phyloP scores from a whole-genome alignment of 2,888 invertebrate species.

The Ennomos fuscantarius region DNA sequence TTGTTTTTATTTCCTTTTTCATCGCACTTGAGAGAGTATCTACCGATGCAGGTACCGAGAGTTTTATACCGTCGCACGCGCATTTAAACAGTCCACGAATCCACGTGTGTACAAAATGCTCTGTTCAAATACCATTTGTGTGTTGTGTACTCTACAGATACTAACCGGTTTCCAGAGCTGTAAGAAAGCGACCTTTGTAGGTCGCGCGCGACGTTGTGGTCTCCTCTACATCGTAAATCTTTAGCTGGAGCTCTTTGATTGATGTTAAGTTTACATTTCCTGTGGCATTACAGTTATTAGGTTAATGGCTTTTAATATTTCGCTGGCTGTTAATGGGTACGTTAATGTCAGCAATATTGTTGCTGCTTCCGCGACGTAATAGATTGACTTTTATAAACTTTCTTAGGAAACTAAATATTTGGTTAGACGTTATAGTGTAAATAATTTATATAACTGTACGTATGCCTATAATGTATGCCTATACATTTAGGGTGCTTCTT shows the following conservation, averaged over 20 bases:
- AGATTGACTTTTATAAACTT: neutral
- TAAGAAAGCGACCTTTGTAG: constrained; percentile 60
- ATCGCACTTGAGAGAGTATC: neutral
- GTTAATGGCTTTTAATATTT: constrained; percentile 21
- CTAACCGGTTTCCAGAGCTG: constrained; percentile 25
- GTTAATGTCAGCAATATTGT: constrained; percentile 6
- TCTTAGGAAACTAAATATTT: neutral
- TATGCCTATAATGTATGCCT: neutral
- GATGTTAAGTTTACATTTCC: constrained; percentile 20
- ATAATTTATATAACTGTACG: constrained; percentile 8
- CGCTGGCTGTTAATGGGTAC: constrained; percentile 15
- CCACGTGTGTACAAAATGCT: constrained; percentile 10
- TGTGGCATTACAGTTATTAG: constrained; percentile 18
- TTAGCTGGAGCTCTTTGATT: constrained; percentile 43
- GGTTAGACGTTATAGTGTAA: constrained; percentile 1
- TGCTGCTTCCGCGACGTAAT: constrained; percentile 2
- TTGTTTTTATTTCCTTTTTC: constrained; percentile 13
- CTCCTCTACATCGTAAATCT: constrained; percentile 48
- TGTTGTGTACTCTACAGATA: constrained; percentile 26
- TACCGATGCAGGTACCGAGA: too few relatives aligned
- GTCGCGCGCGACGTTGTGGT: constrained; percentile 49
- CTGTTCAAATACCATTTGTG: constrained; percentile 24
- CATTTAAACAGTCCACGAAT: constrained; percentile 5
- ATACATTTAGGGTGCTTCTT: too few relatives aligned
- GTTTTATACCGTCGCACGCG: neutral